phyloP scores from a whole-genome alignment of 2,797 vertebrate species.

The Morelia viridis region DNA sequence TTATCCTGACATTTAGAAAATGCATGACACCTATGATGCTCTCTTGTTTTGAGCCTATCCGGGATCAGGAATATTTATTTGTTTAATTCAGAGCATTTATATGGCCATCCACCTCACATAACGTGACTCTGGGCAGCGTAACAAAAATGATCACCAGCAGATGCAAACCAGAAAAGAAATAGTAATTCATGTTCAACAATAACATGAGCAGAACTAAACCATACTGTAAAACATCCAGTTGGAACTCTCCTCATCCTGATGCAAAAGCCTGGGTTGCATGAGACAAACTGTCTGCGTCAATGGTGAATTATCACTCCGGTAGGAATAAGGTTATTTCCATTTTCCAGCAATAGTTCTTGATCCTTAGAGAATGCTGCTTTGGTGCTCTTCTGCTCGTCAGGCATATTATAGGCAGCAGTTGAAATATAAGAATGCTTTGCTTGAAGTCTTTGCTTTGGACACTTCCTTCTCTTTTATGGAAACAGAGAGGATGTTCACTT shows the following conservation, averaged over 20 bases:
- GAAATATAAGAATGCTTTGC: conserved; percentile 65
- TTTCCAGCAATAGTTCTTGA: conserved; percentile 58
- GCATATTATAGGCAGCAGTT: conserved; percentile 59
- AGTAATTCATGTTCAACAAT: background rate
- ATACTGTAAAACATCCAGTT: background rate
- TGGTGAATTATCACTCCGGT: conserved; percentile 12
- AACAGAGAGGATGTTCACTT: conserved; percentile 72
- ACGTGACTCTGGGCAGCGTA: background rate
- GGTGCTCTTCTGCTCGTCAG: conserved; percentile 62
- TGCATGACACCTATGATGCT: background rate
- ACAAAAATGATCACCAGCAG: background rate
- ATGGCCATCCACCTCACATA: background rate
- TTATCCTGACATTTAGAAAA: background rate
- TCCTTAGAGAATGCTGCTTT: conserved; percentile 61
- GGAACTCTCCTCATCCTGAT: background rate
- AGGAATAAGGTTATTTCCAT: conserved; percentile 64
- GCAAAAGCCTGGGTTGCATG: background rate
- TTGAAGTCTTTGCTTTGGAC: conserved; percentile 42
- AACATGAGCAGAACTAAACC: background rate
- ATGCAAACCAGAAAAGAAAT: background rate
- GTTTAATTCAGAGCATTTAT: background rate
- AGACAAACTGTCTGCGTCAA: conserved; percentile 64
- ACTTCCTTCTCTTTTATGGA: conserved; percentile 59
- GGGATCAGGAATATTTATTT: background rate
- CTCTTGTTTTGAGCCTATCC: background rate